phyloP scores from a whole-genome alignment of 1,140 invertebrate species.

The Spodoptera litura region DNA sequence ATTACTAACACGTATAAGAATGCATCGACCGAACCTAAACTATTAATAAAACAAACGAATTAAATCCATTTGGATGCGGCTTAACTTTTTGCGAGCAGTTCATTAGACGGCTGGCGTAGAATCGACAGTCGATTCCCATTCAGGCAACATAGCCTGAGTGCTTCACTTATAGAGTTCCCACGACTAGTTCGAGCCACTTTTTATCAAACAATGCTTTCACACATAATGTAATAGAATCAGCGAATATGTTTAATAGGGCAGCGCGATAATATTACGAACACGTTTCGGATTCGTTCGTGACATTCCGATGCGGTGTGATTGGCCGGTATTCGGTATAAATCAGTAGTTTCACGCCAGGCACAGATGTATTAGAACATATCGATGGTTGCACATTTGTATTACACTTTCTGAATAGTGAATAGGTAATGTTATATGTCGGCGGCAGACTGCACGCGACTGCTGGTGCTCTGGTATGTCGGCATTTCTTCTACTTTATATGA shows the following conservation, averaged over 20 bases:
- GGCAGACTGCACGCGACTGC: slow-evolving; percentile 4
- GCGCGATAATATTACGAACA: slow-evolving; percentile 20
- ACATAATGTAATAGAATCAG: slow-evolving; percentile 36
- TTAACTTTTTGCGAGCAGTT: slow-evolving; percentile 8
- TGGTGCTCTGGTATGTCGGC: slow-evolving; percentile 1
- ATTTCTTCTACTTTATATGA: slow-evolving; percentile 4
- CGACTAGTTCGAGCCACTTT: slow-evolving; percentile 31
- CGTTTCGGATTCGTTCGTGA: slow-evolving; percentile 41
- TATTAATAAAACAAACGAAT: too few species aligned
- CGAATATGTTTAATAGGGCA: slow-evolving; percentile 32
- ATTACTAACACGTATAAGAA: too few species aligned
- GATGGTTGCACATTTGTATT: slow-evolving; percentile 28
- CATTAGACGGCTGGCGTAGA: slow-evolving; percentile 25
- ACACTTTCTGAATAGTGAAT: slow-evolving; percentile 34
- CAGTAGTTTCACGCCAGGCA: slow-evolving; percentile 12
- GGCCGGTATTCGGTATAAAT: slow-evolving; percentile 21
- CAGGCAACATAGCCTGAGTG: slow-evolving; percentile 9
- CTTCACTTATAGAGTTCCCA: slow-evolving; percentile 42
- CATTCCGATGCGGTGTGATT: slow-evolving; percentile 40
- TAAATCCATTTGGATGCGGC: background rate
- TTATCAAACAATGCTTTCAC: slow-evolving; percentile 45
- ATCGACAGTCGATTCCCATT: slow-evolving; percentile 33
- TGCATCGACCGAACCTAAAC: too few species aligned
- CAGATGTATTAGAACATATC: slow-evolving; percentile 10
- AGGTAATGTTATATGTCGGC: slow-evolving; percentile 21